A percentile compares a stretch with the other conserved stretches of the same genome.
Evolutionary conservation across 2,113 vertebrate species (phyloP).

Genomic region (Bagarius yarrelli): DNA sequence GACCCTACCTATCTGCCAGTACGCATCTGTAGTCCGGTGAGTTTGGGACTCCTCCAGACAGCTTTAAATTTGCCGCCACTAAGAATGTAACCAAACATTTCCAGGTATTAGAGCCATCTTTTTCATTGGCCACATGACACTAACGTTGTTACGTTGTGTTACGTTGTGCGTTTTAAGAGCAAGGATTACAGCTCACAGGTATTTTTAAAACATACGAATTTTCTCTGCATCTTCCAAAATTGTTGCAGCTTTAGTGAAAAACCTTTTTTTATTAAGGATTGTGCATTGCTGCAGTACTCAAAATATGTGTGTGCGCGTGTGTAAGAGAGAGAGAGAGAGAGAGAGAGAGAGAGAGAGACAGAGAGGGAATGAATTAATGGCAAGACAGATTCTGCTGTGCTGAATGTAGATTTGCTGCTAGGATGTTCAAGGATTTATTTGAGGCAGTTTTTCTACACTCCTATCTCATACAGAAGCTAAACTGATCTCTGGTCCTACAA

Average conservation of each 20-base stretch:
- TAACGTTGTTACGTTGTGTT: background rate
- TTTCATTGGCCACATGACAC: background rate
- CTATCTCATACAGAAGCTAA: conserved; percentile 55
- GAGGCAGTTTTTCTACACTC: conserved; percentile 52
- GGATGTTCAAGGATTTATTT: conserved; percentile 61
- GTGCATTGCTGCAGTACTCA: background rate
- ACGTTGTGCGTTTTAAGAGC: background rate
- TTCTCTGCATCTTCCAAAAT: background rate
- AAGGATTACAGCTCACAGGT: background rate
- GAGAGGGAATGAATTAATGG: background rate
- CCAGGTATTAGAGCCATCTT: background rate
- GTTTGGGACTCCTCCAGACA: no score
- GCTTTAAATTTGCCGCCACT: background rate
- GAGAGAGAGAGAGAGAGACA: background rate
- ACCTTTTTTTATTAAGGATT: background rate
- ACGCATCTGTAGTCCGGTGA: background rate
- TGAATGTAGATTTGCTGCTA: conserved; percentile 53
- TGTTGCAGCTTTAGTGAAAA: background rate
- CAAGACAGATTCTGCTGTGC: conserved; percentile 18
- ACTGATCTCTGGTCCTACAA: conserved; percentile 57
- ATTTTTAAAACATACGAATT: background rate
- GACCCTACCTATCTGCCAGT: background rate
- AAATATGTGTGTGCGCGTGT: background rate
- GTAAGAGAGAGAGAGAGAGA: background rate
- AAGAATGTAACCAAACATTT: background rate